Evolutionary conservation across 2,888 invertebrate genomes (phyloP).

Genomic region (Reticulitermes lucifugus): DNA sequence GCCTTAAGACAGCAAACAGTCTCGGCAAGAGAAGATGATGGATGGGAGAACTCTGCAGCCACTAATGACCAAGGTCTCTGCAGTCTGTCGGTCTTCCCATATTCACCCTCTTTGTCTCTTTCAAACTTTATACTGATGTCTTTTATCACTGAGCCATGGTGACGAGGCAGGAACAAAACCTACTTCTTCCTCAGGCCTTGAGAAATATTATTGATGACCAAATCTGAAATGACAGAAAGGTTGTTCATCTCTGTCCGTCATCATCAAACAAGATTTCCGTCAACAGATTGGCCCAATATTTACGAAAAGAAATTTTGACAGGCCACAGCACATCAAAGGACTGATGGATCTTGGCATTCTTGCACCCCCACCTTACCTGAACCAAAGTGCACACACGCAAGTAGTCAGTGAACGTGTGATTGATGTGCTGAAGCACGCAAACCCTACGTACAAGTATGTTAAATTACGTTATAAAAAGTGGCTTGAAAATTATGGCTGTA

Average conservation of each 20-base stretch:
- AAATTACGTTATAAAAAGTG: neutral
- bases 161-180: conserved; percentile 24
- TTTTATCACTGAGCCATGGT: conserved; percentile 38
- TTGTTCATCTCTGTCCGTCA: conserved; percentile 61
- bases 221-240: conserved; percentile 62
- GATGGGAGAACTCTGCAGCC: conserved; percentile 41
- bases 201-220: conserved; percentile 62
- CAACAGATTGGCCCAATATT: conserved; percentile 48
- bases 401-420: neutral
- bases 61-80: conserved; percentile 48
- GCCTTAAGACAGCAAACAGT: neutral
- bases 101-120: conserved; percentile 38
- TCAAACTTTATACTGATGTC: conserved; percentile 38
- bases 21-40: conserved; percentile 38
- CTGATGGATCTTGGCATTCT: conserved; percentile 19
- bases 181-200: conserved; percentile 21
- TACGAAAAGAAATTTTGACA: conserved; percentile 19
- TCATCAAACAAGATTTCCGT: conserved; percentile 51
- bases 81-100: conserved; percentile 36
- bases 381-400: neutral
- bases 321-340: conserved; percentile 10
- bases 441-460: neutral
- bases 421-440: conserved; percentile 21
- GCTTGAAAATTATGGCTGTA: too few relatives aligned
- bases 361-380: neutral